phyloP scores from a whole-genome alignment of 1,140 invertebrate species.

The Habropoda laboriosa region DNA sequence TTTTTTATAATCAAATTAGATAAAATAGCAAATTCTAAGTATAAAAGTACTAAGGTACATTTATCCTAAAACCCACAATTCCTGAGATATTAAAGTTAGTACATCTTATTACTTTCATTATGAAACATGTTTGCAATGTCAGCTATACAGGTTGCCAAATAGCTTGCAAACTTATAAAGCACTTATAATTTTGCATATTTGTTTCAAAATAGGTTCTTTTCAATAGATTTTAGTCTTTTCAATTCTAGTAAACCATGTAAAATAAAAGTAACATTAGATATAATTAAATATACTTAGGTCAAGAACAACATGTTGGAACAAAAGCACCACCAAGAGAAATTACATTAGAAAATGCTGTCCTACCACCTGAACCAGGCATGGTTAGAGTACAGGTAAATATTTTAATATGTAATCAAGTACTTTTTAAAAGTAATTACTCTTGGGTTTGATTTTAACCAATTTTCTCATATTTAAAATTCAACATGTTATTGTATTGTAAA shows the following conservation, averaged over 20 bases:
- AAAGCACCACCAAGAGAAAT: constrained; percentile 92
- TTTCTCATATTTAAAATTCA: not conserved
- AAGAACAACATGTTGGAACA: constrained; percentile 92
- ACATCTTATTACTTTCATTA: no score
- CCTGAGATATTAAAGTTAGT: no score
- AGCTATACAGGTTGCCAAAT: no score
- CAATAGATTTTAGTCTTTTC: not conserved
- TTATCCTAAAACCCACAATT: no score
- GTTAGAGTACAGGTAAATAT: constrained; percentile 85
- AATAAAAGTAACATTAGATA: not conserved
- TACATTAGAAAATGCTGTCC: constrained; percentile 89
- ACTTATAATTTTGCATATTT: not conserved
- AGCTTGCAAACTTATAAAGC: no score
- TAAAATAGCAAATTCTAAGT: no score
- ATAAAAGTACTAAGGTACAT: no score
- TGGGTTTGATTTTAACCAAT: not conserved
- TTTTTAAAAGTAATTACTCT: not conserved
- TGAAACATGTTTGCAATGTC: no score
- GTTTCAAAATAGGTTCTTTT: not conserved
- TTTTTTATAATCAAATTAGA: no score
- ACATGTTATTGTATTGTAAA: not conserved
- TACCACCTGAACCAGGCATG: constrained; percentile 87
- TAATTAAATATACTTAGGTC: constrained; percentile 79
- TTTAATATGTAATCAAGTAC: not conserved
- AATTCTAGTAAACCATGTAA: no score